These are phyloP conservation scores for Chiridota heheva DNA, from an alignment of 35 echinoderm and acorn worm genomes.

Conservation along the genomic window DNA sequence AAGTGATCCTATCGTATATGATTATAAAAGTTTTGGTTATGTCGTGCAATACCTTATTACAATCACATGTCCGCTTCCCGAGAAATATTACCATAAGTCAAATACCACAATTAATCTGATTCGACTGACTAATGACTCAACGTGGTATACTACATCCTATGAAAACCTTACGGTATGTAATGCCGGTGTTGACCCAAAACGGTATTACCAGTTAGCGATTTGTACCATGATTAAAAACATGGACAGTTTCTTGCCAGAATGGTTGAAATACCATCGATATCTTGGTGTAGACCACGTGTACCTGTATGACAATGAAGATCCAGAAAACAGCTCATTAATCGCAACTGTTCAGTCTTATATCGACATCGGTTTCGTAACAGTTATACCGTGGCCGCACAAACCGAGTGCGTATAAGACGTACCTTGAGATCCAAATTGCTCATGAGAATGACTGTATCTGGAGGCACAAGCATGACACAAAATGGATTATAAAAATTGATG, in stretches of 20 bases:
- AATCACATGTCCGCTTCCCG: slow-evolving; percentile 66
- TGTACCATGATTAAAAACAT: slow-evolving; percentile 78
- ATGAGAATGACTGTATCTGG: slow-evolving; percentile 94
- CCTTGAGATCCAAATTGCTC: slow-evolving; percentile 85
- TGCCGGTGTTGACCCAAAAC: slow-evolving; percentile 19
- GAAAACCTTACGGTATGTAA: slow-evolving; percentile 77
- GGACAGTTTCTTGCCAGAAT: slow-evolving; percentile 64
- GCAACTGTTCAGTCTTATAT: slow-evolving; percentile 50
- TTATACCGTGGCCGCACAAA: slow-evolving; percentile 78
- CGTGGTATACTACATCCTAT: slow-evolving; percentile 39
- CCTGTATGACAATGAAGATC: slow-evolving; percentile 71
- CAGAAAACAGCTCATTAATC: slow-evolving; percentile 41
- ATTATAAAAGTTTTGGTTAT: slow-evolving; percentile 75
- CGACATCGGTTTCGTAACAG: slow-evolving; percentile 61
- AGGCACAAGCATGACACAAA: slow-evolving; percentile 57
- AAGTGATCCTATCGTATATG: slow-evolving; percentile 60
- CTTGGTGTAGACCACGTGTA: slow-evolving; percentile 68
- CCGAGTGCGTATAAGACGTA: slow-evolving; percentile 58
- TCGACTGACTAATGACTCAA: slow-evolving; percentile 1
- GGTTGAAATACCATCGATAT: slow-evolving; percentile 71
- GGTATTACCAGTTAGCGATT: slow-evolving; percentile 56
- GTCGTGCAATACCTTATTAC: slow-evolving; percentile 71
- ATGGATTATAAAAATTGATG: slow-evolving; percentile 93
- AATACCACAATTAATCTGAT: slow-evolving; percentile 59
- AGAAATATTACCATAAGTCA: not conserved